Evolutionary conservation across 2,888 invertebrate species (phyloP).

Genomic region (Dexiosoma caninum): DNA sequence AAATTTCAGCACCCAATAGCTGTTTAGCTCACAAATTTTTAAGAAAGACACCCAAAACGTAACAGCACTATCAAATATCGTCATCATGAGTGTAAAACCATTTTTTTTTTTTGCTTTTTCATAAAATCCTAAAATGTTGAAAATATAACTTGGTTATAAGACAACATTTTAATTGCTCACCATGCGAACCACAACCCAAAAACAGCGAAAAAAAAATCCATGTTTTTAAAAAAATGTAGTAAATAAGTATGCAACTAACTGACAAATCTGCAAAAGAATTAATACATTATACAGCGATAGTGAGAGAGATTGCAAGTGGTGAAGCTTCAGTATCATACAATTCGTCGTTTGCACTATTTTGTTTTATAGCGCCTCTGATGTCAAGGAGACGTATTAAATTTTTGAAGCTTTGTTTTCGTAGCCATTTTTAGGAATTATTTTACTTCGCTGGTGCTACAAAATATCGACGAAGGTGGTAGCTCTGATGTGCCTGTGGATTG

Average conservation of each 20-base stretch:
- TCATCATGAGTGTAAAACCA: conserved; percentile 22
- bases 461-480: too few relatives aligned
- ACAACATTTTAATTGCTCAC: conserved; percentile 68
- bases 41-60: conserved; percentile 42
- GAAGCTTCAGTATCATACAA: too few relatives aligned
- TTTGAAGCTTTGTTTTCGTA: too few relatives aligned
- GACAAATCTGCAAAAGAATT: background rate
- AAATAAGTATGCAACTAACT: background rate
- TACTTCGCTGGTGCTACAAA: too few relatives aligned
- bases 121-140: conserved; percentile 14
- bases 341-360: too few relatives aligned
- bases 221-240: conserved; percentile 18
- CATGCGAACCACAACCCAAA: conserved; percentile 46
- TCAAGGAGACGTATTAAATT: too few relatives aligned
- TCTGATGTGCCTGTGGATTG: too few relatives aligned
- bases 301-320: too few relatives aligned
- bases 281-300: too few relatives aligned
- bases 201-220: conserved; percentile 26
- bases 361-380: too few relatives aligned
- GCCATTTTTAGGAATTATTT: too few relatives aligned
- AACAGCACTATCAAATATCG: conserved; percentile 47
- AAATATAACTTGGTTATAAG: conserved; percentile 42
- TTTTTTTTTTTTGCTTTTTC: background rate
- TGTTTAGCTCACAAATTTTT: background rate
- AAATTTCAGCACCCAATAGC: conserved; percentile 39